Evolutionary conservation across 2,888 invertebrate genomes (phyloP).

Genomic region (Erannis defoliaria): DNA sequence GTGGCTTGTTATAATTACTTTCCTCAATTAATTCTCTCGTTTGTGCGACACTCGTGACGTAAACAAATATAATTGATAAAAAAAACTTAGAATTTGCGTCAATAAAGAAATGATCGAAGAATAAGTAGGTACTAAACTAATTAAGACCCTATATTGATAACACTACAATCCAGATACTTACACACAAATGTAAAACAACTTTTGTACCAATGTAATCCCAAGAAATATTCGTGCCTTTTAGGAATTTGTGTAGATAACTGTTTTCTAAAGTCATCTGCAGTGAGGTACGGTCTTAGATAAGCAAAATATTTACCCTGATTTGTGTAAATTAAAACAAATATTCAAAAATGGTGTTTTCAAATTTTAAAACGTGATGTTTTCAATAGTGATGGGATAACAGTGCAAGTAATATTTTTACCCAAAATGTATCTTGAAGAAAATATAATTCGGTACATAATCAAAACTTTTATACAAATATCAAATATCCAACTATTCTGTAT

Average conservation of each 20-base stretch:
- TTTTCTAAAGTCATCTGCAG: conserved; percentile 43
- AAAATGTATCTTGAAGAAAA: conserved; percentile 47
- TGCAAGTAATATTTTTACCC: conserved; percentile 43
- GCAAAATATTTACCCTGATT: conserved; percentile 69
- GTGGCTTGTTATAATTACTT: conserved; percentile 41
- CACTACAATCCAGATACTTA: too few relatives aligned
- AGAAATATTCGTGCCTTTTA: too few relatives aligned
- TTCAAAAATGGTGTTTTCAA: conserved; percentile 62
- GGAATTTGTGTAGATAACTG: neutral
- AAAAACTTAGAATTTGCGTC: too few relatives aligned
- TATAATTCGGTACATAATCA: conserved; percentile 47
- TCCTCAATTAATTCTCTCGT: conserved; percentile 30
- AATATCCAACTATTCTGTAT: conserved; percentile 50
- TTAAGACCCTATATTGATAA: too few relatives aligned
- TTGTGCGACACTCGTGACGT: conserved; percentile 34
- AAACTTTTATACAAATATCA: conserved; percentile 52
- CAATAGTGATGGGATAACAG: conserved; percentile 48
- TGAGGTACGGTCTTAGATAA: conserved; percentile 45
- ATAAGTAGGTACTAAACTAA: too few relatives aligned
- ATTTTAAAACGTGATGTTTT: conserved; percentile 44
- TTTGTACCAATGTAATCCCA: too few relatives aligned
- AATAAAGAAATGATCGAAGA: too few relatives aligned
- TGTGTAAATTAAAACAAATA: conserved; percentile 64
- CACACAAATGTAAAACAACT: too few relatives aligned
- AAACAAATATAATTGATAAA: neutral